Percentiles rank a stretch among this genome's conserved stretches.
Conservation (phyloP, 1,140 invertebrate species). For the Drosophila sp. region DNA sequence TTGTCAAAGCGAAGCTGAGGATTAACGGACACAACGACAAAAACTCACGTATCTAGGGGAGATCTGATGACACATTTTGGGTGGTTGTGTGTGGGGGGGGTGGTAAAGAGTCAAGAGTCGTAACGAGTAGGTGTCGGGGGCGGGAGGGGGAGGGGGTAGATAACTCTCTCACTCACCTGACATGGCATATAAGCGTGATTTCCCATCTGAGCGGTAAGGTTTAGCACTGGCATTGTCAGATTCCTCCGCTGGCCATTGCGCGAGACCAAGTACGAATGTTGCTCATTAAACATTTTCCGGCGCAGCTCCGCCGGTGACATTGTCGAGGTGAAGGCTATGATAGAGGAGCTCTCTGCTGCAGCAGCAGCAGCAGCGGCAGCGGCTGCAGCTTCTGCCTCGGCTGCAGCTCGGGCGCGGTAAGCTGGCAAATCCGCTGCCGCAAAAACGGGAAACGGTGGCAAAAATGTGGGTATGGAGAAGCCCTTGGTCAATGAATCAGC, state of each 20-base stretch:
- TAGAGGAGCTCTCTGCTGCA: slow-evolving; percentile 50
- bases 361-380: slow-evolving; percentile 36
- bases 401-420: slow-evolving; percentile 68
- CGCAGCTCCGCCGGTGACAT: slow-evolving; percentile 64
- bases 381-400: slow-evolving; percentile 51
- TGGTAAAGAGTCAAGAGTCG: not conserved
- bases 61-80: not conserved
- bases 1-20: not conserved
- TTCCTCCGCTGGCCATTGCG: slow-evolving; percentile 49
- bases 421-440: slow-evolving; percentile 76
- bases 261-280: slow-evolving; percentile 66
- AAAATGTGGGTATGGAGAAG: slow-evolving; percentile 80
- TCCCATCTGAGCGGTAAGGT: slow-evolving; percentile 93
- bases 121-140: too few species aligned
- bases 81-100: not conserved
- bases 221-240: slow-evolving; percentile 83
- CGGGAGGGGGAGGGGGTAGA: not conserved
- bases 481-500: slow-evolving; percentile 74
- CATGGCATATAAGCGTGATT: slow-evolving; percentile 94
- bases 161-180: slow-evolving; percentile 85
- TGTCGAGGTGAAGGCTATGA: slow-evolving; percentile 41
- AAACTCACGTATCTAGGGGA: not conserved
- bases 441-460: slow-evolving; percentile 77
- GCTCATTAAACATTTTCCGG: slow-evolving; percentile 69
- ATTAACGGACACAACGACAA: not conserved